Conservation (phyloP, 2,113 vertebrate species). For the Romanogobio albipinnatus region DNA sequence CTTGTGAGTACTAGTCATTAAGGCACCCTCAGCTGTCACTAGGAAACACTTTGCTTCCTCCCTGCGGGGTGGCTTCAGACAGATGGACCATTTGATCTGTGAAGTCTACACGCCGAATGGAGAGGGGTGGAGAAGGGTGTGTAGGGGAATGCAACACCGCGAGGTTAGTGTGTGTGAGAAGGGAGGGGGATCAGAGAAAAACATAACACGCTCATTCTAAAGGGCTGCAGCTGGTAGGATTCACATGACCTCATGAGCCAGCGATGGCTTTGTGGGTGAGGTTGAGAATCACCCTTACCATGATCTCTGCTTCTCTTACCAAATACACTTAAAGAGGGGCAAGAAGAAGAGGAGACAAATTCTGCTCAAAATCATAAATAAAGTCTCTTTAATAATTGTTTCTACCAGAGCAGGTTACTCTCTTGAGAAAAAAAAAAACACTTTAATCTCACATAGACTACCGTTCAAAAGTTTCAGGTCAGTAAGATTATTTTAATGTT, state of each 20-base stretch:
- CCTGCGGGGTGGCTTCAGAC: conserved; percentile 46
- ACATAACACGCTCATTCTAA: conserved; percentile 42
- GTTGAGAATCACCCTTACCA: conserved; percentile 38
- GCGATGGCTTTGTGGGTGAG: conserved; percentile 53
- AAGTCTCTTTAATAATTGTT: neutral
- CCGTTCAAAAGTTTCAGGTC: neutral
- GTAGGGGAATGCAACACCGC: conserved; percentile 54
- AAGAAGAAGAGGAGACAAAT: neutral
- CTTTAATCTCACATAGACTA: neutral
- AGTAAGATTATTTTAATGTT: neutral
- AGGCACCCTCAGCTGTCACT: conserved; percentile 59
- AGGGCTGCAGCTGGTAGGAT: conserved; percentile 62
- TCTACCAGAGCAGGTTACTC: neutral
- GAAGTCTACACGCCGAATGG: conserved; percentile 37
- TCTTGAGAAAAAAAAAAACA: neutral
- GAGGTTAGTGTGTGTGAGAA: conserved; percentile 46
- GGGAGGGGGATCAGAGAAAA: conserved; percentile 35
- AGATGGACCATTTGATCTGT: conserved; percentile 61
- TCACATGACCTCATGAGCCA: conserved; percentile 65
- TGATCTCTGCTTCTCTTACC: conserved; percentile 33
- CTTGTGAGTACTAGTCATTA: conserved; percentile 53
- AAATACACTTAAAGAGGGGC: neutral
- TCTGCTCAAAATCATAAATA: neutral
- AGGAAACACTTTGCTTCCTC: conserved; percentile 56
- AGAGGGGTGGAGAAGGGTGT: conserved; percentile 50